phyloP scores from a whole-genome alignment of 1,140 invertebrate species.

The Listronotus bonariensis region DNA sequence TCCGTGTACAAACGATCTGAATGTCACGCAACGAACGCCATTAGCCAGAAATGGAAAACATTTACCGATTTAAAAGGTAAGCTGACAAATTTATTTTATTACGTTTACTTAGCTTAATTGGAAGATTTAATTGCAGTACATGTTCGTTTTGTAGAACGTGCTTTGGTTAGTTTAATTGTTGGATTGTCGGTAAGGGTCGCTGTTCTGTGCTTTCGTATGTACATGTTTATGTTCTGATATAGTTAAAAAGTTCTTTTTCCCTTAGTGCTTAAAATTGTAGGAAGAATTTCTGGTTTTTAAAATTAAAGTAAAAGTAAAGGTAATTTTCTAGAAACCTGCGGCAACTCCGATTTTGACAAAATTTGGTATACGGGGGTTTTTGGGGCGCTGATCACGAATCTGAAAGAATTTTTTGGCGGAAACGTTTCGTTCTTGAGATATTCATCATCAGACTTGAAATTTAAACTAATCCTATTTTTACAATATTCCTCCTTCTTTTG shows the following conservation, averaged over 20 bases:
- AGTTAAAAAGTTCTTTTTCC: background rate
- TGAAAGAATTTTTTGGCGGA: too few species aligned
- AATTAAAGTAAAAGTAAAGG: too few species aligned
- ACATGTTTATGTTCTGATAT: background rate
- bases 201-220: background rate
- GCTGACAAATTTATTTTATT: conserved; percentile 38
- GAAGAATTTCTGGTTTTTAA: background rate
- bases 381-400: too few species aligned
- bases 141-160: conserved; percentile 9
- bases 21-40: conserved; percentile 50
- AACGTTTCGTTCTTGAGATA: too few species aligned
- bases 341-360: too few species aligned
- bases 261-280: background rate
- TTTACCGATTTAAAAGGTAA: conserved; percentile 56
- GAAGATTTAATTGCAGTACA: conserved; percentile 29
- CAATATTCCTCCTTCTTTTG: too few species aligned
- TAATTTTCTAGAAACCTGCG: too few species aligned
- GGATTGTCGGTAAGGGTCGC: background rate
- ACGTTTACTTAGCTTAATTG: conserved; percentile 37
- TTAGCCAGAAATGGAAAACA: conserved; percentile 55
- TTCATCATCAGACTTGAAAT: too few species aligned
- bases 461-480: too few species aligned
- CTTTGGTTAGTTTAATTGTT: conserved; percentile 13
- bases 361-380: too few species aligned
- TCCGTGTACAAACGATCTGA: conserved; percentile 22